Percentiles rank a stretch among this genome's conserved stretches.
phyloP scores from a whole-genome alignment of 2,888 invertebrate species.

The Odontothrips loti region DNA sequence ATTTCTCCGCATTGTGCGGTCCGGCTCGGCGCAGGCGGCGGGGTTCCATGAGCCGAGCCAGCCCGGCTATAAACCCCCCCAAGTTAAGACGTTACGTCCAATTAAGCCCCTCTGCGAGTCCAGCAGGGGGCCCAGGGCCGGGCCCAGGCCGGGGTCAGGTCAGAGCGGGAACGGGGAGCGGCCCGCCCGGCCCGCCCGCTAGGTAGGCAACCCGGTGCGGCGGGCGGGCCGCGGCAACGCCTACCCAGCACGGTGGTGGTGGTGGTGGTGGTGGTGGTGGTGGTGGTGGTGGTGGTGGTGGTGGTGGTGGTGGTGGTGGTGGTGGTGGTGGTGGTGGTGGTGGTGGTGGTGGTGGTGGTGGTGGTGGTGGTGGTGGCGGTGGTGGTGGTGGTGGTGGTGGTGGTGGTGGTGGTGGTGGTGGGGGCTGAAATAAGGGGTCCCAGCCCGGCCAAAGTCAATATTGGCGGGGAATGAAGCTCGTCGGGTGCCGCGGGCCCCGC shows the following conservation, averaged over 20 bases:
- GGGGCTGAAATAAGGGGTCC: no score
- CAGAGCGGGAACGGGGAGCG: not conserved
- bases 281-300: not conserved
- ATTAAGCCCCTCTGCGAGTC: not conserved
- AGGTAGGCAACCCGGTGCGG: not conserved
- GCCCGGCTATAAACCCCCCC: conserved; percentile 3
- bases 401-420: no score
- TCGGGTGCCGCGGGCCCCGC: no score
- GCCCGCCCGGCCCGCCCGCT: not conserved
- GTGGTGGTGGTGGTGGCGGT: not conserved
- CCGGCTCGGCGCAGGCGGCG: not conserved
- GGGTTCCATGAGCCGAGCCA: not conserved
- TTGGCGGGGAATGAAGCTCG: no score
- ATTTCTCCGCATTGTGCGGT: not conserved
- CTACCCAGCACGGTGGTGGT: not conserved
- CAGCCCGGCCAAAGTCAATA: no score
- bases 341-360: not conserved
- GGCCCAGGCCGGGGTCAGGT: not conserved
- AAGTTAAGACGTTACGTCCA: conserved; percentile 25
- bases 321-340: not conserved
- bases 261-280: not conserved
- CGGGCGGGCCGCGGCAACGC: not conserved
- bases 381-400: not conserved
- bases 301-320: no score
- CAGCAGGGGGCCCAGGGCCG: not conserved